A percentile compares a stretch with the other conserved stretches of the same genome.
Conservation (phyloP, 2,113 vertebrate species). For the Ptilorrhoa leucosticta region DNA sequence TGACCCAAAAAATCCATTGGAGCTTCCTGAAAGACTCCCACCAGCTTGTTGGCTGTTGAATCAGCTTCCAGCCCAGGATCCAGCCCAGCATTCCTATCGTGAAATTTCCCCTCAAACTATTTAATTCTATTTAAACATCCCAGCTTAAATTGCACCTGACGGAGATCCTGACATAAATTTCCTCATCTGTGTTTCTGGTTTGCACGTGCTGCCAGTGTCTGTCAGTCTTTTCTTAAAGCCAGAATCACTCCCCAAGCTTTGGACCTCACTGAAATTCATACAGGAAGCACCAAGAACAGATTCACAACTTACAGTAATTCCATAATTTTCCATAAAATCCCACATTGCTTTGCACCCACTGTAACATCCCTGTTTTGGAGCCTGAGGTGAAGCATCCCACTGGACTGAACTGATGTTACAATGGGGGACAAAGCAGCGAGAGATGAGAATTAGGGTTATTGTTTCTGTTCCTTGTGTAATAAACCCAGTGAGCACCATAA, state of each 20-base stretch:
- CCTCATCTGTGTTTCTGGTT: background rate
- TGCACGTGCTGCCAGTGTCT: background rate
- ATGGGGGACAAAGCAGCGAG: background rate
- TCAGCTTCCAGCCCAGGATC: background rate
- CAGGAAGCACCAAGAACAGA: background rate
- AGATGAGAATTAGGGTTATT: background rate
- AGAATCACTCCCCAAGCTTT: background rate
- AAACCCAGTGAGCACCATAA: background rate
- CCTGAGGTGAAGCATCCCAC: background rate
- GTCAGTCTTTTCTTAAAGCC: background rate
- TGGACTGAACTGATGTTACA: background rate
- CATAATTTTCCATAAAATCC: background rate
- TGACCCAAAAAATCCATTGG: background rate
- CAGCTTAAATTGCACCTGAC: background rate
- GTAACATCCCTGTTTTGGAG: background rate
- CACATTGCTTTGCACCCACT: background rate
- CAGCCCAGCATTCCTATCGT: fast-evolving
- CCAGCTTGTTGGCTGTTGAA: background rate
- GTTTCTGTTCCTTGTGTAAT: background rate
- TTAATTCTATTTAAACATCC: background rate
- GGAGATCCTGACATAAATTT: background rate
- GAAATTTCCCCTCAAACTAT: background rate
- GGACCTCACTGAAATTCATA: background rate
- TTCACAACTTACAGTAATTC: background rate
- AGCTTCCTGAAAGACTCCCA: background rate